A percentile compares a stretch with the other conserved stretches of the same genome.
Evolutionary conservation across 2,888 invertebrate genomes (phyloP).

Genomic region (Coremacera marginata): DNA sequence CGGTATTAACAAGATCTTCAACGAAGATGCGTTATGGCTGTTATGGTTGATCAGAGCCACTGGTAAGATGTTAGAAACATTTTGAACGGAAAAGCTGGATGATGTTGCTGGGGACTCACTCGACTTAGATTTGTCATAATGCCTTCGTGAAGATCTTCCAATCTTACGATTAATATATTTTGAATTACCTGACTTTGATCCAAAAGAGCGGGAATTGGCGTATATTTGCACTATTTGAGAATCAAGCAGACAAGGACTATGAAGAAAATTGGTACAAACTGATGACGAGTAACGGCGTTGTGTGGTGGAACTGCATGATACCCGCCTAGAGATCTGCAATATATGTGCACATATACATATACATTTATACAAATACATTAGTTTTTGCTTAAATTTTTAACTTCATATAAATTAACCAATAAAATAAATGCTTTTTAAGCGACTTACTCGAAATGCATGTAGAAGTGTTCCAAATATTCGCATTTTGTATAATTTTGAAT

Average conservation of each 20-base stretch:
- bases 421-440: background rate
- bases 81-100: constrained; percentile 21
- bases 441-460: constrained; percentile 52
- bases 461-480: constrained; percentile 53
- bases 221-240: constrained; percentile 10
- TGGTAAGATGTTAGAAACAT: constrained; percentile 37
- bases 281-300: constrained; percentile 40
- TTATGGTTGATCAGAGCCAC: constrained; percentile 46
- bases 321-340: constrained; percentile 51
- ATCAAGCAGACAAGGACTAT: background rate
- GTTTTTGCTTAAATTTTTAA: background rate
- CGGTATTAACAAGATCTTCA: constrained; percentile 60
- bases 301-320: constrained; percentile 38
- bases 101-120: constrained; percentile 25
- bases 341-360: constrained; percentile 13
- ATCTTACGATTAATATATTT: constrained; percentile 38
- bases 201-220: constrained; percentile 31
- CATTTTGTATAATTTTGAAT: constrained; percentile 48
- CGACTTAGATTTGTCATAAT: constrained; percentile 30
- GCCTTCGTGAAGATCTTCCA: constrained; percentile 30
- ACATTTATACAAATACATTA: background rate
- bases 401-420: background rate
- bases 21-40: constrained; percentile 19
- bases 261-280: constrained; percentile 23
- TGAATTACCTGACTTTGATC: constrained; percentile 46